Evolutionary conservation across 2,797 vertebrate species (phyloP).

Genomic region (Crax fasciolata): DNA sequence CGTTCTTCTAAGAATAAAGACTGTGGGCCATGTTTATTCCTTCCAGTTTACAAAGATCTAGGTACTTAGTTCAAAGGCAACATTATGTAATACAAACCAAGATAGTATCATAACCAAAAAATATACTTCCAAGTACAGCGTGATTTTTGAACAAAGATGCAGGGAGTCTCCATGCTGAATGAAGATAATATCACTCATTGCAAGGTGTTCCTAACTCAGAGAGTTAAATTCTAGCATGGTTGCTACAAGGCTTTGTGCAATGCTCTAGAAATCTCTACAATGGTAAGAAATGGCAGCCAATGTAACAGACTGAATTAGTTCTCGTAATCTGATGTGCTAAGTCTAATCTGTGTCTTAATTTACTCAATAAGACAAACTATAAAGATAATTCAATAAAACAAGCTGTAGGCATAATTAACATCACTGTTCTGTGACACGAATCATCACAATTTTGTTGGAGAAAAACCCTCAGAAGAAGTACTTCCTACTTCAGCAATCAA

Average conservation of each 20-base stretch:
- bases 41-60: neutral
- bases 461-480: neutral
- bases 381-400: neutral
- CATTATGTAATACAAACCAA: neutral
- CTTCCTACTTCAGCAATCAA: neutral
- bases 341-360: neutral
- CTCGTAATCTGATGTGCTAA: neutral
- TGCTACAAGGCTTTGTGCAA: neutral
- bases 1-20: neutral
- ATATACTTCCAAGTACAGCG: neutral
- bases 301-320: neutral
- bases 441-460: neutral
- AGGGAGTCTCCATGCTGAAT: neutral
- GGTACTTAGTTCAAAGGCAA: neutral
- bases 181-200: neutral
- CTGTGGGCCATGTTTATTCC: neutral
- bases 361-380: neutral
- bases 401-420: neutral
- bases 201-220: neutral
- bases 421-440: neutral
- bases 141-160: neutral
- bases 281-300: neutral
- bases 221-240: neutral
- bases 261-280: neutral
- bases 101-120: neutral